Percentiles rank a stretch among this genome's conserved stretches.
Evolutionary conservation across 2,797 vertebrate species (phyloP).

Genomic region (Muscicapa comitata): DNA sequence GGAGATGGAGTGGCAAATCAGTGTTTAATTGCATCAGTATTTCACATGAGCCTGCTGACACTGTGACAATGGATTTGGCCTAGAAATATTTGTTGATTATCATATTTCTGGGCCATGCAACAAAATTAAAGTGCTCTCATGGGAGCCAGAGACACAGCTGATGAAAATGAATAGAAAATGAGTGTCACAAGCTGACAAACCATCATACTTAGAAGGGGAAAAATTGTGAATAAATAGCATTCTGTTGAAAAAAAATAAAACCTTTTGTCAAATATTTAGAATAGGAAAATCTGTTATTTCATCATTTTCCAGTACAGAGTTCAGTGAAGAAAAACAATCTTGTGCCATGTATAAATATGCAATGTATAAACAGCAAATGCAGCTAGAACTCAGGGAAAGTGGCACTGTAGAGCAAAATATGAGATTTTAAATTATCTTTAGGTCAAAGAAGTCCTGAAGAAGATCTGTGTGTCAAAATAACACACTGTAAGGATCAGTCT

Average conservation of each 20-base stretch:
- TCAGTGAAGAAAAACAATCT: neutral
- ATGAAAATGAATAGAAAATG: slow-evolving; percentile 10
- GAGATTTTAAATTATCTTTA: neutral
- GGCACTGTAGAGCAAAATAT: neutral
- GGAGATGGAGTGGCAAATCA: slow-evolving; percentile 23
- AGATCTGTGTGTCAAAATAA: neutral
- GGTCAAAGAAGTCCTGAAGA: neutral
- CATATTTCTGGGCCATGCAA: slow-evolving; percentile 31
- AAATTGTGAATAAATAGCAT: neutral
- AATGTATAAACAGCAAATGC: neutral
- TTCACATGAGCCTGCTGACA: neutral
- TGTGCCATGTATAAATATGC: neutral
- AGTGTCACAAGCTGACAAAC: neutral
- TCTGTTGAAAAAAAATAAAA: slow-evolving; percentile 1
- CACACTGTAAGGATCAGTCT: neutral
- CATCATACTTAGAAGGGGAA: neutral
- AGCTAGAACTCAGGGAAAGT: neutral
- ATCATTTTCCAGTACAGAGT: neutral
- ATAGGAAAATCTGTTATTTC: neutral
- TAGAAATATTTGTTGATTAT: slow-evolving; percentile 53
- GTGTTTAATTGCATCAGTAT: slow-evolving; percentile 30
- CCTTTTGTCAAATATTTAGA: neutral
- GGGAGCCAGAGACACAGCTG: neutral
- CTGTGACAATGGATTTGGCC: slow-evolving; percentile 17
- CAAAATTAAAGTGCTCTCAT: neutral